Base-by-base conservation (phyloP, 1,140 invertebrate genomes). In the Drosophila tani region DNA sequence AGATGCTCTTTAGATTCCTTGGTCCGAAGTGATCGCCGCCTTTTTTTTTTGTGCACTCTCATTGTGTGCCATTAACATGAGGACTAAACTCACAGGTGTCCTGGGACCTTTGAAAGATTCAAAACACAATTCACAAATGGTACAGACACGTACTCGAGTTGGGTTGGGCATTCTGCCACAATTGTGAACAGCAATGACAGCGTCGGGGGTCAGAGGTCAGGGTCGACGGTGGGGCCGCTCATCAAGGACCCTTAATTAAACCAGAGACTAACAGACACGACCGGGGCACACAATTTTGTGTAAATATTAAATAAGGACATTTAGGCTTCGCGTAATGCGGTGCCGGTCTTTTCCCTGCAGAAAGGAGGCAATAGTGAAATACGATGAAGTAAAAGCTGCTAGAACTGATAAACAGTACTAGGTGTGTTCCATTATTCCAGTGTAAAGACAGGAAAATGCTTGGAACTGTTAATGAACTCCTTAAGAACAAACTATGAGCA, bases 121-220 rank as follows among this genome's bases (percentile, higher is more conserved):
- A 50, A 75, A 62, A 63, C 56, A 79, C 62, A 75, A 73, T 65
- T 70, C 68, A 66, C 56, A 60, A 64, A 58, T 81, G 67, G 60
- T 53, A 50, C 47, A 68, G 35, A 60, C 32, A 15, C 27, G 24
- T 21, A 21, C n/a, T 27, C 17, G 41, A 12, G 17, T 60, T 53
- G 40, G 32, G 29, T 45, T 27, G 47, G 53, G 53, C 29, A 27
- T 47, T 24, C 38, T 53, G 41, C 41, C 49, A 56, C 47, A 69
- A 71, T 35, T 46, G 65, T 49, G 19, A 49, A 29, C 63, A 24
- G 49, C 40, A 46, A 40, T 58, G 38, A 32, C 43, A 50, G 2
- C 49, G 4, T 27, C n/a, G 8, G 40, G 12, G 38, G 41, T 32
- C n/a, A 51, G 19, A 45, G 11, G 62, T 73, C 38, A 74, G 51